These are phyloP conservation scores for Sinocyclocheilus grahami DNA, from an alignment of 2,113 vertebrate genomes.

Conservation along the genomic window DNA sequence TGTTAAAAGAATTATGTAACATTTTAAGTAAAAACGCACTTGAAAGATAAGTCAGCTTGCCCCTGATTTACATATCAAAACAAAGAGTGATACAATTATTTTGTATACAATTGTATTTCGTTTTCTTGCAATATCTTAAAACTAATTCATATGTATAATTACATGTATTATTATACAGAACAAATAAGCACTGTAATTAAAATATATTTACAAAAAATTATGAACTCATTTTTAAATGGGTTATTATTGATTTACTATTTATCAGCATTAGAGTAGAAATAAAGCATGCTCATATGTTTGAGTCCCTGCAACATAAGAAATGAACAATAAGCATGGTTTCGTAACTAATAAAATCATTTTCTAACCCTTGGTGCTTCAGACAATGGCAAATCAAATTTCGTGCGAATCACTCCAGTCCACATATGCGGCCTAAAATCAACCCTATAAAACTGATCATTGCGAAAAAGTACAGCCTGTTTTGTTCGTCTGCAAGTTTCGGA, in stretches of 20 bases:
- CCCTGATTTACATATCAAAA: background rate
- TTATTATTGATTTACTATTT: background rate
- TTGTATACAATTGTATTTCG: background rate
- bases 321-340: background rate
- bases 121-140: background rate
- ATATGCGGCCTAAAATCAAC: conserved; percentile 19
- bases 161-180: background rate
- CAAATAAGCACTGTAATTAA: background rate
- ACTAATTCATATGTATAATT: background rate
- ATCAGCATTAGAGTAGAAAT: background rate
- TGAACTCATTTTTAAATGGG: background rate
- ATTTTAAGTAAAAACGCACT: background rate
- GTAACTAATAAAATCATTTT: background rate
- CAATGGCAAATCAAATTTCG: background rate
- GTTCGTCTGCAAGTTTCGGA: conserved; percentile 24
- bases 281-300: background rate
- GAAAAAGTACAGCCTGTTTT: conserved; percentile 5
- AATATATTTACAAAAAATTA: background rate
- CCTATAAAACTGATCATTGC: background rate
- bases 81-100: background rate
- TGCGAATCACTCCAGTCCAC: background rate
- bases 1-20: background rate
- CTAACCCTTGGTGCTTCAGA: conserved; percentile 9
- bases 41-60: background rate
- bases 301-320: background rate